Conservation (phyloP, 2,797 vertebrate species). For the Tangara arthus region DNA sequence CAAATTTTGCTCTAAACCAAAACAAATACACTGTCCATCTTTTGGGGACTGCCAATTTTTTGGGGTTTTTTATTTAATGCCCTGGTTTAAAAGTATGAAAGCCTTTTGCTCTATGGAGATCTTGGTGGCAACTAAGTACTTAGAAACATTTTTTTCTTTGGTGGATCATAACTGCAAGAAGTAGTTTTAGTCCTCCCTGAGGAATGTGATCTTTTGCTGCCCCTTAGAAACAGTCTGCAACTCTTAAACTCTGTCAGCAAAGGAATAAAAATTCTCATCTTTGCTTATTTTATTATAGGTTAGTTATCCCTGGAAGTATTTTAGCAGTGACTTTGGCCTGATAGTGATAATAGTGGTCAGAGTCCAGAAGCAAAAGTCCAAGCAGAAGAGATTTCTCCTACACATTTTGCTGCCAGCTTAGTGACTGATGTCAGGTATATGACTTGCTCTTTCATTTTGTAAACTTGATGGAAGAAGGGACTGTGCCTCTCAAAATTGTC, state of each 20-base stretch:
- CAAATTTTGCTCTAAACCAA: too few species aligned
- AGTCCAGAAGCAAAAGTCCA: not conserved
- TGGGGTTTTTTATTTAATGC: not conserved
- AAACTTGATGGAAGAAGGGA: not conserved
- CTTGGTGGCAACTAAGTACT: not conserved
- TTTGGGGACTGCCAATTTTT: not conserved
- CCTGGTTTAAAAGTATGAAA: not conserved
- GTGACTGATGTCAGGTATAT: not conserved
- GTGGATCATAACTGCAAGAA: not conserved
- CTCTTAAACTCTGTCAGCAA: not conserved
- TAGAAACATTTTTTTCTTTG: not conserved
- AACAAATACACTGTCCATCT: too few species aligned
- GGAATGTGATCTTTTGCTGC: not conserved
- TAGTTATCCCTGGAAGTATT: not conserved
- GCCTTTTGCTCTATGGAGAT: not conserved
- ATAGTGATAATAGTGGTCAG: not conserved
- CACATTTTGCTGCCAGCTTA: not conserved
- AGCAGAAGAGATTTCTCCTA: not conserved
- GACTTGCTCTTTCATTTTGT: not conserved
- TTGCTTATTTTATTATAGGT: not conserved
- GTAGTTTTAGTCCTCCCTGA: not conserved
- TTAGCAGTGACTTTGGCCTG: not conserved
- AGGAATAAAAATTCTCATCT: not conserved
- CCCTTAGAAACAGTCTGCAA: not conserved
- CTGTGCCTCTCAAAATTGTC: not conserved